Percentiles rank a stretch among this genome's conserved stretches.
These are phyloP conservation scores for Pogonus chalceus DNA, from an alignment of 1,140 invertebrate genomes.

Conservation along the genomic window DNA sequence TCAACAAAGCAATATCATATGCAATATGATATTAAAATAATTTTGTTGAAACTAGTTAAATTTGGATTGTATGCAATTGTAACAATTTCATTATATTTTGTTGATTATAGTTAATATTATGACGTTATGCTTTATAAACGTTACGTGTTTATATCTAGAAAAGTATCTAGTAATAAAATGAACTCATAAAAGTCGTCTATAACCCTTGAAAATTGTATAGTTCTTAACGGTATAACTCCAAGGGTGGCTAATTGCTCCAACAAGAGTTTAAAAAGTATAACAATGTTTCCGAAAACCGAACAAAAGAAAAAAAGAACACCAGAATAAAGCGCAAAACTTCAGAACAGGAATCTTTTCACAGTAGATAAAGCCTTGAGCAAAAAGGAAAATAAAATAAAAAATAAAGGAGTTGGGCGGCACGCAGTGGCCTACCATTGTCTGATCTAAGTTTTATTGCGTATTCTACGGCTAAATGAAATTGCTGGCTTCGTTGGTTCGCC, in stretches of 20 bases:
- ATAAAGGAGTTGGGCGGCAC: neutral
- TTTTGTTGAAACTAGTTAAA: too few relatives aligned
- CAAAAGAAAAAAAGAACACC: neutral
- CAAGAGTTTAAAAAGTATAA: conserved; percentile 5
- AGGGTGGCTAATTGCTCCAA: conserved; percentile 1
- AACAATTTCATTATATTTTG: too few relatives aligned
- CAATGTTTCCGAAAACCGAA: neutral
- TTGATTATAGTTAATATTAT: too few relatives aligned
- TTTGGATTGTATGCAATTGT: too few relatives aligned
- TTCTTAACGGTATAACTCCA: neutral
- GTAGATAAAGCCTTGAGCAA: neutral
- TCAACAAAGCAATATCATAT: too few relatives aligned
- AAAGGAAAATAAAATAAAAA: neutral
- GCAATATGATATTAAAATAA: too few relatives aligned
- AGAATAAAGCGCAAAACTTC: neutral
- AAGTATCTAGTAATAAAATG: conserved; percentile 1
- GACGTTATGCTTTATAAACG: too few relatives aligned
- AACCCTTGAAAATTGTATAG: neutral
- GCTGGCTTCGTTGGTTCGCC: neutral
- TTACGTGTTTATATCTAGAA: too few relatives aligned
- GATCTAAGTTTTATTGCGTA: conserved; percentile 3
- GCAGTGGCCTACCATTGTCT: neutral
- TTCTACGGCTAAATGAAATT: neutral
- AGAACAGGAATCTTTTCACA: conserved; percentile 2
- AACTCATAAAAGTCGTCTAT: neutral